Evolutionary conservation across 2,113 vertebrate genomes (phyloP).

Genomic region (Mixornis gularis): DNA sequence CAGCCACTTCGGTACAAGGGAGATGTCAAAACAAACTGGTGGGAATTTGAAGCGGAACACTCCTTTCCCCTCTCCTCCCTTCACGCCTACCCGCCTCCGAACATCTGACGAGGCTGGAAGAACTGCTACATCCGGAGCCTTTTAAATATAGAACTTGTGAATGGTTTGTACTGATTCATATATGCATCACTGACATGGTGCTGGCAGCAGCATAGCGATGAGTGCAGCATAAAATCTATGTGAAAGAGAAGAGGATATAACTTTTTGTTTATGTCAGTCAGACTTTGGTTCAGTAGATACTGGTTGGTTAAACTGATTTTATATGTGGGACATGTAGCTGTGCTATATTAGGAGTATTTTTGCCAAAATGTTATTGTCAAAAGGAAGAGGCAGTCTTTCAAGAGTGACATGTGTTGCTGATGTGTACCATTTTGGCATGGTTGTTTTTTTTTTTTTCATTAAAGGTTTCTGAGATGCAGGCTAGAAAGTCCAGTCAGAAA

Average conservation of each 20-base stretch:
- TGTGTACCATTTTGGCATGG: not conserved
- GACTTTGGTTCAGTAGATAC: slow-evolving; percentile 9
- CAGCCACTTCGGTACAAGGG: slow-evolving; percentile 62
- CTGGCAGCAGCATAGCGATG: slow-evolving; percentile 49
- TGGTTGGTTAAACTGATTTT: not conserved
- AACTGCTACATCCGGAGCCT: slow-evolving; percentile 63
- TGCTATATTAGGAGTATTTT: not conserved
- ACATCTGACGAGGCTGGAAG: slow-evolving; percentile 64
- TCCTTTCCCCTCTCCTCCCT: slow-evolving; percentile 56
- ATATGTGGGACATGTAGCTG: not conserved
- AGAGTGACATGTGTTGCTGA: not conserved
- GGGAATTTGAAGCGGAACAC: slow-evolving; percentile 62
- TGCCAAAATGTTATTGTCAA: not conserved
- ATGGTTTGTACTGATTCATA: slow-evolving; percentile 66
- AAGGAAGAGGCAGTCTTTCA: not conserved
- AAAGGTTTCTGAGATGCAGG: not conserved
- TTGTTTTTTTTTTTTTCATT: not conserved
- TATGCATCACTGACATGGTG: slow-evolving; percentile 63
- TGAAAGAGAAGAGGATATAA: slow-evolving; percentile 32
- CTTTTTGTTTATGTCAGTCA: slow-evolving; percentile 60
- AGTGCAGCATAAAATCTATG: slow-evolving; percentile 58
- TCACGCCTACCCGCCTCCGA: slow-evolving; percentile 58
- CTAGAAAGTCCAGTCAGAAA: not conserved
- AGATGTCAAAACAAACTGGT: slow-evolving; percentile 66
- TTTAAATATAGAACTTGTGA: slow-evolving; percentile 67